Evolutionary conservation across 1,140 invertebrate species (phyloP).

Genomic region (Agraylea sexmaculata): DNA sequence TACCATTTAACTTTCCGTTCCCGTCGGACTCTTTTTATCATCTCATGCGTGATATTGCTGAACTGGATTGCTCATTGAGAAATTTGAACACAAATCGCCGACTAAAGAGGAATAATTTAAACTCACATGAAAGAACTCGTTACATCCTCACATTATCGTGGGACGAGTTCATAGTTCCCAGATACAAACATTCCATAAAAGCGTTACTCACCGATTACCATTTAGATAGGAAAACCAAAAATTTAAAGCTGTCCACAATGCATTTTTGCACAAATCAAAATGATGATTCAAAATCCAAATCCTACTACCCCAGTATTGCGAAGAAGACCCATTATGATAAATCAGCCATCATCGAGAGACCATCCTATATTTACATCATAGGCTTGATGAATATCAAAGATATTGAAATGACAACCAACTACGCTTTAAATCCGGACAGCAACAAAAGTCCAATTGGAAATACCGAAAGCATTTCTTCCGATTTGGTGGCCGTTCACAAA

Average conservation of each 20-base stretch:
- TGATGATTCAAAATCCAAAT: conserved; percentile 34
- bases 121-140: conserved; percentile 39
- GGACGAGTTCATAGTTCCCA: conserved; percentile 53
- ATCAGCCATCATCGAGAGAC: conserved; percentile 25
- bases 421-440: conserved; percentile 17
- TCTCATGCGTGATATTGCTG: conserved; percentile 39
- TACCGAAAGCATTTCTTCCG: conserved; percentile 18
- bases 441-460: conserved; percentile 25
- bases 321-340: conserved; percentile 38
- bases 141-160: conserved; percentile 45
- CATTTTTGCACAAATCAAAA: conserved; percentile 37
- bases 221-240: conserved; percentile 28
- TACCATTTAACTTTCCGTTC: conserved; percentile 42
- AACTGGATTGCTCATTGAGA: conserved; percentile 51
- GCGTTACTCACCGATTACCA: conserved; percentile 32
- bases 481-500: conserved; percentile 32
- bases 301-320: conserved; percentile 34
- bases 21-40: conserved; percentile 34
- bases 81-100: conserved; percentile 36
- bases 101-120: conserved; percentile 27
- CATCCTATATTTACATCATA: conserved; percentile 32
- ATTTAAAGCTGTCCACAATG: conserved; percentile 26
- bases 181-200: conserved; percentile 39
- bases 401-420: conserved; percentile 30
- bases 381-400: conserved; percentile 34